phyloP scores from a whole-genome alignment of 1,140 invertebrate genomes.

The Drosophila lini region DNA sequence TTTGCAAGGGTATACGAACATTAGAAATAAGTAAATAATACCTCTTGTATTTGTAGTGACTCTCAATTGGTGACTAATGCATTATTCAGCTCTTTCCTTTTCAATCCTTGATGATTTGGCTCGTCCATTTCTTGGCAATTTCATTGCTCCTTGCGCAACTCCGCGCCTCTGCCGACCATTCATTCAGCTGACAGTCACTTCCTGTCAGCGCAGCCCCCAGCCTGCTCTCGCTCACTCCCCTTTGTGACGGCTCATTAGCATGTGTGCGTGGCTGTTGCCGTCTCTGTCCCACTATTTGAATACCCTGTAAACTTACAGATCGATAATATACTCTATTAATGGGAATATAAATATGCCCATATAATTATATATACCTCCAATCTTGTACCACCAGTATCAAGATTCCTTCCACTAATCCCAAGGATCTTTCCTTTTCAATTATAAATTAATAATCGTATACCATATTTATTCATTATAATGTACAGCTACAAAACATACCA shows the following conservation, averaged over 20 bases:
- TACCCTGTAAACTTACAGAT: background rate
- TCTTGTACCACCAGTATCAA: background rate
- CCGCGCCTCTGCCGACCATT: slow-evolving; percentile 15
- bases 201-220: slow-evolving; percentile 41
- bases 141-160: slow-evolving; percentile 2
- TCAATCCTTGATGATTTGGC: background rate
- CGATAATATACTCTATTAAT: background rate
- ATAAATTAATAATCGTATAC: too few relatives aligned
- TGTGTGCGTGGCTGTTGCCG: slow-evolving; percentile 53
- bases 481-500: background rate
- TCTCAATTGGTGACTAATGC: background rate
- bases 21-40: background rate
- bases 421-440: too few relatives aligned
- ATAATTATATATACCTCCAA: background rate
- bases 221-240: slow-evolving; percentile 5
- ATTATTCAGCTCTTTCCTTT: background rate
- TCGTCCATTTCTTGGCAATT: slow-evolving; percentile 11
- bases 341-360: background rate
- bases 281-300: background rate
- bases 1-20: background rate
- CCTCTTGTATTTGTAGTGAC: too few relatives aligned
- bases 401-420: background rate
- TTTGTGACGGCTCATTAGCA: slow-evolving; percentile 68
- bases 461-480: too few relatives aligned
- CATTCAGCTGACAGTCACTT: slow-evolving; percentile 64